Conservation (phyloP, 2,797 vertebrate species). For the Poeciliopsis turneri region DNA sequence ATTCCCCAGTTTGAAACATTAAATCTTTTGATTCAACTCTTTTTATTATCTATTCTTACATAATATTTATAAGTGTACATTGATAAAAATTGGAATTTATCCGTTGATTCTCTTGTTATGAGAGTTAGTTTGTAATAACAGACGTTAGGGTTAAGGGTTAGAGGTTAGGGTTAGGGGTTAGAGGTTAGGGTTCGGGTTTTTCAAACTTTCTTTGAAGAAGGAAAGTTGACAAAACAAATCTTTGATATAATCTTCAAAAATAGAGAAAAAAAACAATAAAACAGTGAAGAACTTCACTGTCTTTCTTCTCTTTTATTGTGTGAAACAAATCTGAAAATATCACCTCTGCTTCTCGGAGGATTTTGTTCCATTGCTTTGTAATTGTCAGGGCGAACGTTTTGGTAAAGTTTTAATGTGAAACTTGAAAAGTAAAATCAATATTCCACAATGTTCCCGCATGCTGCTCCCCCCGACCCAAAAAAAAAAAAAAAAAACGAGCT, state of each 20-base stretch:
- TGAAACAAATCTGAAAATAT: background rate
- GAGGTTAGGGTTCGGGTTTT: too few species aligned
- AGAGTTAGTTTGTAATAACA: too few species aligned
- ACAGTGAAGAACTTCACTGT: background rate
- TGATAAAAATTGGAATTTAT: too few species aligned
- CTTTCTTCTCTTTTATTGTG: background rate
- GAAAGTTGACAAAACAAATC: background rate
- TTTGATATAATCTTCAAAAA: background rate
- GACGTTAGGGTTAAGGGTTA: too few species aligned
- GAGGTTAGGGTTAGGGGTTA: too few species aligned
- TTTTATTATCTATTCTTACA: too few species aligned
- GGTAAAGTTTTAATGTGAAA: background rate
- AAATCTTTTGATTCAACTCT: too few species aligned
- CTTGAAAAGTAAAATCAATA: slow-evolving; percentile 1
- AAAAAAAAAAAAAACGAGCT: background rate
- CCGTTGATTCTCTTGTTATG: too few species aligned
- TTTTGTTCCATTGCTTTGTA: background rate
- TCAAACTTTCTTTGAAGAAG: background rate
- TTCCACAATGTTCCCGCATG: background rate
- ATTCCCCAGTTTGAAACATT: background rate
- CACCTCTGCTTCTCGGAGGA: background rate
- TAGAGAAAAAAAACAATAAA: too few species aligned
- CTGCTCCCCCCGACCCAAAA: background rate
- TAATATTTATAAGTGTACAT: too few species aligned
- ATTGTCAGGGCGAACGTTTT: background rate